phyloP scores from a whole-genome alignment of 2,888 invertebrate species.

The Strigamia crassipes region DNA sequence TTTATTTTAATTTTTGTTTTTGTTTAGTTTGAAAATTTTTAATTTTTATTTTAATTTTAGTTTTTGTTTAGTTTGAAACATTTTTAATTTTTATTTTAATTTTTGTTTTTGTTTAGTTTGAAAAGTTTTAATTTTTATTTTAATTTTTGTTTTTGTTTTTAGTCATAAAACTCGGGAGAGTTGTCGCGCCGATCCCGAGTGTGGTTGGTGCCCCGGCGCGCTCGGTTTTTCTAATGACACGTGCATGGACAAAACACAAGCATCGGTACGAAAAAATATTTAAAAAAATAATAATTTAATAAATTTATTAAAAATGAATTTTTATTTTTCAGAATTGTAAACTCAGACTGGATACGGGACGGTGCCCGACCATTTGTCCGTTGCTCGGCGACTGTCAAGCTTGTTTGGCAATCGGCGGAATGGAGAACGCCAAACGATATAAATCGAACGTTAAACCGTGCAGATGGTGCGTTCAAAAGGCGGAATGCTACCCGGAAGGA shows the following conservation, averaged over 20 bases:
- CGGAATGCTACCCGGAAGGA: constrained; percentile 83
- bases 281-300: no score
- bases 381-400: constrained; percentile 87
- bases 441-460: constrained; percentile 13
- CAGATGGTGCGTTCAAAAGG: constrained; percentile 88
- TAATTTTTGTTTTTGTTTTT: no score
- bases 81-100: no score
- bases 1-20: no score
- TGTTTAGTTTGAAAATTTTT: no score
- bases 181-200: constrained; percentile 88
- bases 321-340: constrained; percentile 56
- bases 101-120: no score
- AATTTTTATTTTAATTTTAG: no score
- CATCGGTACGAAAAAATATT: not conserved
- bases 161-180: constrained; percentile 59
- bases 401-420: constrained; percentile 78
- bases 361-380: constrained; percentile 71
- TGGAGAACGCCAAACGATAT: constrained; percentile 66
- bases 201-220: constrained; percentile 81
- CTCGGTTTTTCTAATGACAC: constrained; percentile 74
- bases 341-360: constrained; percentile 17
- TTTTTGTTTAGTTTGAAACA: no score
- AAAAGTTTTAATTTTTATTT: no score
- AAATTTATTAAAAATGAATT: no score
- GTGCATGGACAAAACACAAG: constrained; percentile 44